Percentiles rank a stretch among this genome's conserved stretches.
Conservation (phyloP, 1,140 invertebrate genomes). For the Micrasema minimum region DNA sequence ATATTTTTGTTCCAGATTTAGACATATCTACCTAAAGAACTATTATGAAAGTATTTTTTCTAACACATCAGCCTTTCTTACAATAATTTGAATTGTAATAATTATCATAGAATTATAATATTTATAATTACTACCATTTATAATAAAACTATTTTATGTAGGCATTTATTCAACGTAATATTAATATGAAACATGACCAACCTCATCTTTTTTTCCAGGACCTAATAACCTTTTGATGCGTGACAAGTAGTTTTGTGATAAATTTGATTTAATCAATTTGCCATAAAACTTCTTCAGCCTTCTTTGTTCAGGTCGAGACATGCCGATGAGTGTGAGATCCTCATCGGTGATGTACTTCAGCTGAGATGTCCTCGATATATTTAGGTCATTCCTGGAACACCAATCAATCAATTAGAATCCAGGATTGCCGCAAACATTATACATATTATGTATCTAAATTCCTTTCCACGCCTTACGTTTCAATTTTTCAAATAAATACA, state of each 20-base stretch:
- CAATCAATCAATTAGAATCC: slow-evolving; percentile 1
- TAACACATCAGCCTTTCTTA: no score
- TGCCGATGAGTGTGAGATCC: slow-evolving; percentile 90
- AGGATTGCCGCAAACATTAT: background rate
- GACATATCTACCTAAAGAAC: no score
- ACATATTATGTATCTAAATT: background rate
- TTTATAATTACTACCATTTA: no score
- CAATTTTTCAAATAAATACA: background rate
- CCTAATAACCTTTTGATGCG: slow-evolving; percentile 86
- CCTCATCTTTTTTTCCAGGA: slow-evolving; percentile 73
- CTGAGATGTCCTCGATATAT: slow-evolving; percentile 90
- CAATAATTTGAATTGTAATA: no score
- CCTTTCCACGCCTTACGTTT: background rate
- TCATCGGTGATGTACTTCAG: slow-evolving; percentile 96
- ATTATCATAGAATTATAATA: no score
- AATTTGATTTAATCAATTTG: no score
- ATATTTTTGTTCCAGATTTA: no score
- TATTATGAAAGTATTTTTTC: no score
- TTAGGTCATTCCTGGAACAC: slow-evolving; percentile 75
- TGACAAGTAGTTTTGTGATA: slow-evolving; percentile 90
- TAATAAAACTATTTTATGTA: no score
- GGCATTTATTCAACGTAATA: no score
- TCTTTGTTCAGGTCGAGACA: slow-evolving; percentile 95
- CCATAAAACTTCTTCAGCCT: slow-evolving; percentile 92
- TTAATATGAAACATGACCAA: slow-evolving; percentile 39